Percentiles rank a stretch among this genome's conserved stretches.
Conservation (phyloP, 2,888 invertebrate species). For the Leucophenga montana region DNA sequence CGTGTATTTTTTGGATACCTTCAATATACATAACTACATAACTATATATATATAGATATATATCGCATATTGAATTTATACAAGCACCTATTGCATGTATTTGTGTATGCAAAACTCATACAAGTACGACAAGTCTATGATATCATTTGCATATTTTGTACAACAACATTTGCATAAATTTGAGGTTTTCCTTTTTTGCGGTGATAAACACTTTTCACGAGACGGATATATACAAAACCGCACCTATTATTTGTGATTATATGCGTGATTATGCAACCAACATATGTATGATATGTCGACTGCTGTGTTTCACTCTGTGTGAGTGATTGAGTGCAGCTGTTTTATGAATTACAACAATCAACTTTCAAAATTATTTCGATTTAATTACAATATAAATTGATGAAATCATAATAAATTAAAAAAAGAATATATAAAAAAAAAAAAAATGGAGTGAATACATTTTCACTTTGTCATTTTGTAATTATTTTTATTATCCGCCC, state of each 20-base stretch:
- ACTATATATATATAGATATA: too few relatives aligned
- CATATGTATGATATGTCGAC: too few relatives aligned
- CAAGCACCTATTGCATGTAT: too few relatives aligned
- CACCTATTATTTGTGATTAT: not conserved
- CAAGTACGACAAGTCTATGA: too few relatives aligned
- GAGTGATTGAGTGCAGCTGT: not conserved
- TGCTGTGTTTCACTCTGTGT: not conserved
- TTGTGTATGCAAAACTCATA: too few relatives aligned
- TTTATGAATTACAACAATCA: not conserved
- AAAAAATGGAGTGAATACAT: not conserved
- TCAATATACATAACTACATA: too few relatives aligned
- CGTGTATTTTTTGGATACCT: too few relatives aligned
- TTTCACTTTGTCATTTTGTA: too few relatives aligned
- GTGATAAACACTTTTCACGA: slow-evolving; percentile 49
- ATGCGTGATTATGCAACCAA: not conserved
- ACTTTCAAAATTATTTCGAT: not conserved
- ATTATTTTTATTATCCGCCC: too few relatives aligned
- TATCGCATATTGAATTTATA: too few relatives aligned
- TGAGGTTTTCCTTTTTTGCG: slow-evolving; percentile 51
- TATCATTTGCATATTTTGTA: too few relatives aligned
- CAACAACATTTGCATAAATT: slow-evolving; percentile 46
- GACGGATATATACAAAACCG: slow-evolving; percentile 27
- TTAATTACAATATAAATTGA: slow-evolving; percentile 6
- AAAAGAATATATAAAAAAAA: not conserved
- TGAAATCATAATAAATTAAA: not conserved